Conservation (phyloP, 2,797 vertebrate genomes). For the Falco novaeseelandiae region DNA sequence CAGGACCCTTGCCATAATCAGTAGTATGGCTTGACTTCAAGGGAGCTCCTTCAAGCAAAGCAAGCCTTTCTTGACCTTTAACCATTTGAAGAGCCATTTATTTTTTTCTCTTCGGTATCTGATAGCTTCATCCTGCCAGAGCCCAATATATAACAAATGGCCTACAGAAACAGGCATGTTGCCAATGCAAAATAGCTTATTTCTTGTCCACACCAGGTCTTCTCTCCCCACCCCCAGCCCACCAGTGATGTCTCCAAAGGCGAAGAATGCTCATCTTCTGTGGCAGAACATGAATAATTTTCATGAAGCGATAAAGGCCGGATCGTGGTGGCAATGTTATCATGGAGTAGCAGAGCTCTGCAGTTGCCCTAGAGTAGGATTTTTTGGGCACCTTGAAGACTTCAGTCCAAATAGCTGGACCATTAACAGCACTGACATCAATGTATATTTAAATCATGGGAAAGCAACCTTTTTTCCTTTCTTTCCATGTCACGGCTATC, state of each 20-base stretch:
- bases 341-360: neutral
- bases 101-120: neutral
- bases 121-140: neutral
- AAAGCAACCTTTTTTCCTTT: neutral
- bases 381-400: neutral
- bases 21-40: neutral
- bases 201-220: neutral
- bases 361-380: neutral
- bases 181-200: neutral
- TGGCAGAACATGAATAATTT: neutral
- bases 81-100: neutral
- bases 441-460: neutral
- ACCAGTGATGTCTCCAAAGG: neutral
- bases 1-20: neutral
- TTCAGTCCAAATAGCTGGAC: neutral
- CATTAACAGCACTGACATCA: neutral
- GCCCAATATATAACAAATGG: neutral
- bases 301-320: rapidly evolving
- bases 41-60: neutral
- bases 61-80: neutral
- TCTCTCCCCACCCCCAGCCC: neutral
- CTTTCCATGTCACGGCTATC: neutral
- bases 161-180: neutral
- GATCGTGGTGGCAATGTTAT: neutral
- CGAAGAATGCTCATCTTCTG: neutral